A percentile compares a stretch with the other conserved stretches of the same genome.
Evolutionary conservation across 2,113 vertebrate species (phyloP).

Genomic region (Pseudorhombus dupliciocellatus): DNA sequence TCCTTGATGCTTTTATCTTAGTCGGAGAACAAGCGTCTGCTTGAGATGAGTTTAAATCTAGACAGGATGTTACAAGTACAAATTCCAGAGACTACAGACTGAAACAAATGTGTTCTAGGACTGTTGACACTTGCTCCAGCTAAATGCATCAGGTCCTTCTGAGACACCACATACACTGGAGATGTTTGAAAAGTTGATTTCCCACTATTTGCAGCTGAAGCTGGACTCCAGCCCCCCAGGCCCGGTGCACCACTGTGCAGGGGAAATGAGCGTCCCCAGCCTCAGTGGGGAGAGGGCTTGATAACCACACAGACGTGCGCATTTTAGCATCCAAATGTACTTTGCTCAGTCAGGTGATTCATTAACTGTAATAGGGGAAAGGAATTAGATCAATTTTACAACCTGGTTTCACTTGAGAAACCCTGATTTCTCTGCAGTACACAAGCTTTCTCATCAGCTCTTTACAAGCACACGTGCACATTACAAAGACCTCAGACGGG

Average conservation of each 20-base stretch:
- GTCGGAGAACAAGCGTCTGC: too few species aligned
- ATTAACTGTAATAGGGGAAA: background rate
- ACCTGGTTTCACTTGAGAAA: background rate
- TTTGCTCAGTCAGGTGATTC: background rate
- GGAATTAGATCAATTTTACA: background rate
- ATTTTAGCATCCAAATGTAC: background rate
- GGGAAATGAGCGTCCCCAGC: background rate
- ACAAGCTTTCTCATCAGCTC: background rate
- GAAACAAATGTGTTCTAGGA: too few species aligned
- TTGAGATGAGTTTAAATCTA: too few species aligned
- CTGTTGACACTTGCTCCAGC: too few species aligned
- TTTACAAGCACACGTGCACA: background rate
- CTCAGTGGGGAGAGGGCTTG: background rate
- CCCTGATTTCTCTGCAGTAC: background rate
- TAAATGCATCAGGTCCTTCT: background rate
- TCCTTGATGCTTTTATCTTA: too few species aligned
- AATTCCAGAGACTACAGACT: too few species aligned
- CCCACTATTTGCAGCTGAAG: background rate
- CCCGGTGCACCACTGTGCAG: background rate
- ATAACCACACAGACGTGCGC: background rate
- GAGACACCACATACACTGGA: background rate
- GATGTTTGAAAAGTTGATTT: background rate
- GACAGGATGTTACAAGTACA: too few species aligned
- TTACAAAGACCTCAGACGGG: background rate
- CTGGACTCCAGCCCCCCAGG: conserved; percentile 4